Conservation (phyloP, 2,888 invertebrate genomes). For the Ormia ochracea region DNA sequence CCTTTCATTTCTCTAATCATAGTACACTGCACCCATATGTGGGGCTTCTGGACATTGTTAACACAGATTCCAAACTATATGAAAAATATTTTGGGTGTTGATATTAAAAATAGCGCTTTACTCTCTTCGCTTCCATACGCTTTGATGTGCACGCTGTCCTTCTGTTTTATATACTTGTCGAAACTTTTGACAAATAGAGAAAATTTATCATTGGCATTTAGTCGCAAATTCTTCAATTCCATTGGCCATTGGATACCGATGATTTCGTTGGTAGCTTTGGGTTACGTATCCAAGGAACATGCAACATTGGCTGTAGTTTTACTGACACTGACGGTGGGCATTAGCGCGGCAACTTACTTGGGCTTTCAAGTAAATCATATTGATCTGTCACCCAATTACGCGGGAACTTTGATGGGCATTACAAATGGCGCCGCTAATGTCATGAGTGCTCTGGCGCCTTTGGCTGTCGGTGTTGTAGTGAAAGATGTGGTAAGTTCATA, state of each 20-base stretch:
- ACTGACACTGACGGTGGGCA: constrained; percentile 84
- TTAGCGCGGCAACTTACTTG: constrained; percentile 86
- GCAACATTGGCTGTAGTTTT: constrained; percentile 80
- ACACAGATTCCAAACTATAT: constrained; percentile 90
- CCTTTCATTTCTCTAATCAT: constrained; percentile 87
- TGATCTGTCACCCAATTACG: constrained; percentile 89
- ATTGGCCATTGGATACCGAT: constrained; percentile 84
- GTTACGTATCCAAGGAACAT: constrained; percentile 77
- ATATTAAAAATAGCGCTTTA: constrained; percentile 84
- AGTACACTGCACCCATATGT: constrained; percentile 85
- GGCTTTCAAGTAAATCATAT: constrained; percentile 91
- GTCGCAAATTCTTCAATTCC: constrained; percentile 79
- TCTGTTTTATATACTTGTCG: constrained; percentile 83
- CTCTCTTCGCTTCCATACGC: constrained; percentile 85
- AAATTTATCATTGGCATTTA: constrained; percentile 72
- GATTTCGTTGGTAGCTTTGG: constrained; percentile 81
- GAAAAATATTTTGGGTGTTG: constrained; percentile 83
- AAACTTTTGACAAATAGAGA: constrained; percentile 77
- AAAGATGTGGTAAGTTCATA: constrained; percentile 80
- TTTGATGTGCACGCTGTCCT: constrained; percentile 84
- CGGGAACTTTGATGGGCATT: constrained; percentile 90
- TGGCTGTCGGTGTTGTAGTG: constrained; percentile 84
- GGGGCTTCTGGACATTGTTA: constrained; percentile 90
- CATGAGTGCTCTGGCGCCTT: constrained; percentile 87
- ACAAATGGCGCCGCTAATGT: constrained; percentile 87